Conservation (phyloP, 2,888 invertebrate genomes). For the Acanthococcus lagerstroemiae region DNA sequence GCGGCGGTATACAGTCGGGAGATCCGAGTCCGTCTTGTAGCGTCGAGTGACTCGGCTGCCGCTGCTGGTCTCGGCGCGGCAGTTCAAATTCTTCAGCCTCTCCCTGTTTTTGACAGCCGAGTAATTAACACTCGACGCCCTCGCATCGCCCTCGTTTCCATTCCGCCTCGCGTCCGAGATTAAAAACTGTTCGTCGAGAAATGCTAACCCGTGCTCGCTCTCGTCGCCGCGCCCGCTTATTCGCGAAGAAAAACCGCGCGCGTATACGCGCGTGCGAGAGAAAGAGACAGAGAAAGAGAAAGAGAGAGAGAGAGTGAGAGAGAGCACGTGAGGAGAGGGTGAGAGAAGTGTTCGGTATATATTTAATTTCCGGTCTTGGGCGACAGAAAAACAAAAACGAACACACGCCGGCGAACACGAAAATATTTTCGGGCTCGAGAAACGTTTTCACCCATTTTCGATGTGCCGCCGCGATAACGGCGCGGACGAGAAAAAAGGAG, state of each 20-base stretch:
- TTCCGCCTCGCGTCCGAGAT: neutral
- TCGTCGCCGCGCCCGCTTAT: neutral
- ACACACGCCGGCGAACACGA: neutral
- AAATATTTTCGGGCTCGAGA: no score
- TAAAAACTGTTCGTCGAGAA: constrained; percentile 25
- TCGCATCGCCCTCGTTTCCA: neutral
- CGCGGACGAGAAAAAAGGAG: no score
- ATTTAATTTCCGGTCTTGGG: neutral
- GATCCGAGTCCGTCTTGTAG: constrained; percentile 16
- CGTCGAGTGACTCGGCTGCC: constrained; percentile 2
- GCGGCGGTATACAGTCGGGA: no score
- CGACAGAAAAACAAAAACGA: neutral
- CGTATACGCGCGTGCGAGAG: no score
- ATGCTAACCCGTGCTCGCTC: constrained; percentile 2
- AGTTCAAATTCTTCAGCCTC: constrained; percentile 25
- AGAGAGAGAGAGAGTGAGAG: no score
- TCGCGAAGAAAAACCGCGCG: neutral
- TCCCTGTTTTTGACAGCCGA: constrained; percentile 29
- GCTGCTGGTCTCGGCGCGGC: no score
- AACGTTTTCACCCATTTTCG: no score
- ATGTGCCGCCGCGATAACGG: no score
- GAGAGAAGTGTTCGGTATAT: no score
- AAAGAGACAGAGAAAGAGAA: no score
- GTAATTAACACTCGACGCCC: constrained; percentile 28
- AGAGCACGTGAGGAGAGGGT: no score